Evolutionary conservation across 2,797 vertebrate species (phyloP).

Genomic region (Aplochiton taeniatus): DNA sequence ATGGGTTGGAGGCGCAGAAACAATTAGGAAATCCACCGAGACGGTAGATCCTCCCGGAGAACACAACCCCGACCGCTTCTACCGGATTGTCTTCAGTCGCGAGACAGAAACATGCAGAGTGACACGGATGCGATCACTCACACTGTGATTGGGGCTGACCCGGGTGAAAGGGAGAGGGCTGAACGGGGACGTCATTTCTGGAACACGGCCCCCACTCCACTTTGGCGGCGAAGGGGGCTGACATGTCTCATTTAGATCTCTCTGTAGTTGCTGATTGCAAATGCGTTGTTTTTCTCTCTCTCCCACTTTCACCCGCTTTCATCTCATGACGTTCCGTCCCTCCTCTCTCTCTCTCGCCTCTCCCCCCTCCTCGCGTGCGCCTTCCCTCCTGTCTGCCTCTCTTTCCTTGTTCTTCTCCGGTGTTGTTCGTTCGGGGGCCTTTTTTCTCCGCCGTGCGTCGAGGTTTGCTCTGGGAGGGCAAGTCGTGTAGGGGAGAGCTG

Average conservation of each 20-base stretch:
- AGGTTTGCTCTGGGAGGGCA: constrained; percentile 15
- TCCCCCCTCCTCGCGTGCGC: neutral
- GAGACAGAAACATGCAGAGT: too few species aligned
- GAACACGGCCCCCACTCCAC: constrained; percentile 23
- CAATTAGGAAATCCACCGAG: too few species aligned
- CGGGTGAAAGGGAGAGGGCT: neutral
- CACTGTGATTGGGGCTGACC: too few species aligned
- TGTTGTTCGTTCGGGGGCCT: neutral
- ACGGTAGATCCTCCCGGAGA: too few species aligned
- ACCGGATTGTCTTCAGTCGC: too few species aligned
- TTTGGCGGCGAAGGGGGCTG: constrained; percentile 32
- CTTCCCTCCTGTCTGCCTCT: constrained; percentile 1
- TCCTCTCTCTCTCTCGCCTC: neutral
- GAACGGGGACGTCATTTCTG: constrained; percentile 31
- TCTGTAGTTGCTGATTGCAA: constrained; percentile 21
- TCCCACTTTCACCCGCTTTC: constrained; percentile 10
- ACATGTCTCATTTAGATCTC: constrained; percentile 42
- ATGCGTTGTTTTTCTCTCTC: constrained; percentile 7
- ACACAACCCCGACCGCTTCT: too few species aligned
- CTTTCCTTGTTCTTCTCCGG: constrained; percentile 1
- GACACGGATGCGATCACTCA: too few species aligned
- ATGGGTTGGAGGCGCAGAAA: too few species aligned
- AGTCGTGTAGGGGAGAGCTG: constrained; percentile 26
- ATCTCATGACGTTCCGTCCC: neutral
- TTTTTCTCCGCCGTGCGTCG: neutral